phyloP scores from a whole-genome alignment of 92 coral and sea anemone genomes.

The Phenganax stokvisi region DNA sequence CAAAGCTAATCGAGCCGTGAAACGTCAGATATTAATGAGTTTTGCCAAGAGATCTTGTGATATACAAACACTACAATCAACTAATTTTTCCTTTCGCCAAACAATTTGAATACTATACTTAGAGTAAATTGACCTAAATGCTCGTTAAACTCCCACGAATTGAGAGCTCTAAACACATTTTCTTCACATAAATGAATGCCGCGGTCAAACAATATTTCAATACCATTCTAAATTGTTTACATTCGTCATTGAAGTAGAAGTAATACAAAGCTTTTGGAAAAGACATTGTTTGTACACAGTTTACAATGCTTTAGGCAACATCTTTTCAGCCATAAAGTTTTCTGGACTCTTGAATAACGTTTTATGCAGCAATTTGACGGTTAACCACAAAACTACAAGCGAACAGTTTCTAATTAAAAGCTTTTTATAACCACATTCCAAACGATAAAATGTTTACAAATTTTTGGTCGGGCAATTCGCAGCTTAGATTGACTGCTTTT shows the following conservation, averaged over 20 bases:
- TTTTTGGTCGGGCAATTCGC: background rate
- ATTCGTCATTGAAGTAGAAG: background rate
- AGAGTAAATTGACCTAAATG: background rate
- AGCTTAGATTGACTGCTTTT: background rate
- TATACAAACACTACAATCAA: no score
- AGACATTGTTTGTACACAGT: background rate
- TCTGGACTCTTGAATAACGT: background rate
- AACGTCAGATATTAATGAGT: no score
- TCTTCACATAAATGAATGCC: background rate
- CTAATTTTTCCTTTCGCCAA: no score
- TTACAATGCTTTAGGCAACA: background rate
- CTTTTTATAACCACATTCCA: constrained; percentile 4
- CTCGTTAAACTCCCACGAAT: background rate
- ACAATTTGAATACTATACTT: no score
- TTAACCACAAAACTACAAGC: background rate
- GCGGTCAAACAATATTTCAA: background rate
- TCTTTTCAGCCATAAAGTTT: background rate
- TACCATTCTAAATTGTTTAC: background rate
- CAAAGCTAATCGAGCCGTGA: background rate
- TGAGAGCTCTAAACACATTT: background rate
- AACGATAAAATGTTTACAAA: background rate
- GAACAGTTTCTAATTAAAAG: background rate
- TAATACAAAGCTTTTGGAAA: background rate
- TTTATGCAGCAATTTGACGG: background rate
- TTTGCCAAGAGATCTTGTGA: no score